These are phyloP conservation scores for Ephestia elutella DNA, from an alignment of 1,140 invertebrate genomes.

Conservation along the genomic window DNA sequence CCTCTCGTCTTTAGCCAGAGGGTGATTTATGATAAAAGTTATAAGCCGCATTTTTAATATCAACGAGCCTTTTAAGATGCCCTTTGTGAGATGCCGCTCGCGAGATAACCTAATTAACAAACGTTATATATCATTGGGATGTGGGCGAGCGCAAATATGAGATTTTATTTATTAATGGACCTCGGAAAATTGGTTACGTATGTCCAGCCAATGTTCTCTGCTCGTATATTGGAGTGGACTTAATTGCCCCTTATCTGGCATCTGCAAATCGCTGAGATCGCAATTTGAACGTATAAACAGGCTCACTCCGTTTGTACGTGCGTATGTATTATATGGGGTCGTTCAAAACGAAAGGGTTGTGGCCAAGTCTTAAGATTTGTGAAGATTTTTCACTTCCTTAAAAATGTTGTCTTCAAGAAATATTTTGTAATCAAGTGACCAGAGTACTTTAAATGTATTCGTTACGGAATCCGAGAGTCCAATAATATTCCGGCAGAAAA, in stretches of 20 bases:
- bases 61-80: conserved; percentile 64
- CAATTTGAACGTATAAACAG: conserved; percentile 35
- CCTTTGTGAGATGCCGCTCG: conserved; percentile 65
- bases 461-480: too few relatives aligned
- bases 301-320: background rate
- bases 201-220: conserved; percentile 20
- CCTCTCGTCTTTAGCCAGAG: conserved; percentile 47
- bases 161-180: conserved; percentile 52
- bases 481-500: too few relatives aligned
- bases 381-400: too few relatives aligned
- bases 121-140: conserved; percentile 63
- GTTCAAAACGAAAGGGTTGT: background rate
- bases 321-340: background rate
- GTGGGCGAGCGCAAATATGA: conserved; percentile 57
- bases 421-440: too few relatives aligned
- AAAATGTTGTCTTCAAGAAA: too few relatives aligned
- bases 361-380: too few relatives aligned
- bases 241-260: conserved; percentile 57
- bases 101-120: conserved; percentile 73
- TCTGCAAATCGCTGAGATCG: conserved; percentile 40
- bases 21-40: conserved; percentile 72
- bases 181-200: conserved; percentile 35
- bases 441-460: too few relatives aligned
- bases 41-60: conserved; percentile 70
- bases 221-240: conserved; percentile 35